Conservation (phyloP, 2,888 invertebrate species). For the Scaptomyza parva region DNA sequence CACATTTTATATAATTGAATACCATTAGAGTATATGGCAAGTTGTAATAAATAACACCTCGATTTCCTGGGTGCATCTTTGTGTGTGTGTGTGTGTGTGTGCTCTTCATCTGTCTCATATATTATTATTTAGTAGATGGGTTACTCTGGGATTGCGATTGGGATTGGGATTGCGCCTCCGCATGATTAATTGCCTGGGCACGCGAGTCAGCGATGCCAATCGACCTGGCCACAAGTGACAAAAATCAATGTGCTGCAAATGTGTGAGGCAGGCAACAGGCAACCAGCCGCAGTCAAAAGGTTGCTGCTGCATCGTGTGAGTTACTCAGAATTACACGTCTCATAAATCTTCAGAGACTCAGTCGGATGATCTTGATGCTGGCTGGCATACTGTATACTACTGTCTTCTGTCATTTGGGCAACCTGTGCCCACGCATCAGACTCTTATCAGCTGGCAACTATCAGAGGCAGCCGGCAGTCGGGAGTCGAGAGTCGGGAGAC, state of each 20-base stretch:
- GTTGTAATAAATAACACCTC: background rate
- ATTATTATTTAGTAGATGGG: conserved; percentile 2
- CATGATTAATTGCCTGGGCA: conserved; percentile 71
- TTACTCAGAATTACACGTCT: conserved; percentile 50
- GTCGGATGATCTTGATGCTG: conserved; percentile 19
- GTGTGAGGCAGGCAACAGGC: conserved; percentile 48
- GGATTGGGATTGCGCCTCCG: conserved; percentile 30
- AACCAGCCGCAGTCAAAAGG: conserved; percentile 27
- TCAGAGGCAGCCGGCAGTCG: conserved; percentile 36
- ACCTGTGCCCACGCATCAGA: conserved; percentile 55
- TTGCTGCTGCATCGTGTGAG: conserved; percentile 45
- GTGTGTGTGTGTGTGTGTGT: background rate
- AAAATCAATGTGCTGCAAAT: conserved; percentile 76
- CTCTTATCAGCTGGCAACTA: conserved; percentile 63
- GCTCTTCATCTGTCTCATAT: conserved; percentile 17
- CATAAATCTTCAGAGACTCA: conserved; percentile 59
- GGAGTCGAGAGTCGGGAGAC: conserved; percentile 28
- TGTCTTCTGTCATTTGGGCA: conserved; percentile 54
- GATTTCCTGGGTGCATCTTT: conserved; percentile 1
- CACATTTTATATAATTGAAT: background rate
- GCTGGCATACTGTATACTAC: conserved; percentile 1
- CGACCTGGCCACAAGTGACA: conserved; percentile 66
- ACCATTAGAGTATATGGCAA: background rate
- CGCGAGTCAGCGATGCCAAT: conserved; percentile 72
- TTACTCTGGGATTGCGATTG: conserved; percentile 14